phyloP scores from a whole-genome alignment of 2,797 vertebrate species.

The Phrynocephalus forsythii region DNA sequence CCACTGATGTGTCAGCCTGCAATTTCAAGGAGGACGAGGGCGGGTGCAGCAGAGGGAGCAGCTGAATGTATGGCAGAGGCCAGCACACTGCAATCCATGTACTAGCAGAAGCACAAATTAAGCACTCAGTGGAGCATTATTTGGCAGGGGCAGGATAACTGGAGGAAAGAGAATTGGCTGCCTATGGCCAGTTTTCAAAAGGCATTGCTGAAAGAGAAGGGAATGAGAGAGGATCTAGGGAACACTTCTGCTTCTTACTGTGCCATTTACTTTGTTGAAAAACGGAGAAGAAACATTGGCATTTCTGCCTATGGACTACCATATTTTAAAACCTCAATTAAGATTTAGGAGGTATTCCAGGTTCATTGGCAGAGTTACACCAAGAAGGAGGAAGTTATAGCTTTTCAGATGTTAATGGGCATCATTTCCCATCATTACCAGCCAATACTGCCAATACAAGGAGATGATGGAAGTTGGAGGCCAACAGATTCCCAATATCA shows the following conservation, averaged over 20 bases:
- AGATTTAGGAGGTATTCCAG: not conserved
- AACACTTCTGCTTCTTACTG: not conserved
- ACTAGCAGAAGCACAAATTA: fast-evolving
- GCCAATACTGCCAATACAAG: not conserved
- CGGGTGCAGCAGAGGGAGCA: fast-evolving
- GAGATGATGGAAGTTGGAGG: not conserved
- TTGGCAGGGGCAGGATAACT: not conserved
- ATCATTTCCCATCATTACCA: not conserved
- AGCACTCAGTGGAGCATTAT: not conserved
- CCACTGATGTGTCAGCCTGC: constrained; percentile 5
- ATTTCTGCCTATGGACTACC: not conserved
- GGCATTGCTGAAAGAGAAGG: not conserved
- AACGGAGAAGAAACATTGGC: too few relatives aligned
- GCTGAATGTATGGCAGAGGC: not conserved
- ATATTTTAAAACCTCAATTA: not conserved
- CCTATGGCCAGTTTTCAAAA: not conserved
- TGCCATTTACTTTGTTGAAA: not conserved
- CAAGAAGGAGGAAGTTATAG: not conserved
- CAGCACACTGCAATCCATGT: not conserved
- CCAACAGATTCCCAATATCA: not conserved
- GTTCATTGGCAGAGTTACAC: not conserved
- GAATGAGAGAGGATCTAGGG: too few relatives aligned
- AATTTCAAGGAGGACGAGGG: not conserved
- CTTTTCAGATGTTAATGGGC: not conserved
- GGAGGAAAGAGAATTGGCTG: not conserved